Evolutionary conservation across 2,888 invertebrate species (phyloP).

Genomic region (Hydrotaea cyrtoneurina): DNA sequence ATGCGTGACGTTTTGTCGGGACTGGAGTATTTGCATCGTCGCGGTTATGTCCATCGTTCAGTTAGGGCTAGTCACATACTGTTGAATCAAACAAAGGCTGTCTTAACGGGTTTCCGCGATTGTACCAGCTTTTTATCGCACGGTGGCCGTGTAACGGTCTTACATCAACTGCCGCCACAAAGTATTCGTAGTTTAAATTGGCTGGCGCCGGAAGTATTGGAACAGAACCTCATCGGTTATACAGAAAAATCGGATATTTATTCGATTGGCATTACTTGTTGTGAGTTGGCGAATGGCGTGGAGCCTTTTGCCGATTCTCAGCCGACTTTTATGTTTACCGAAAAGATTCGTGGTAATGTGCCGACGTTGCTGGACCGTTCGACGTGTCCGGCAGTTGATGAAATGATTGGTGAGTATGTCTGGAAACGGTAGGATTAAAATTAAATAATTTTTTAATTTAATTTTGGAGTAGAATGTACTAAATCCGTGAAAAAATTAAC

Average conservation of each 20-base stretch:
- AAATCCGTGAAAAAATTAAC: no score
- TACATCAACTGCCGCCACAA: constrained; percentile 90
- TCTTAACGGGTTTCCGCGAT: constrained; percentile 90
- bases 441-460: no score
- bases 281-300: constrained; percentile 89
- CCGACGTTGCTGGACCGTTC: constrained; percentile 89
- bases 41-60: constrained; percentile 92
- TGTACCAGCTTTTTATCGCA: constrained; percentile 87
- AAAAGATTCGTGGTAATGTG: constrained; percentile 89
- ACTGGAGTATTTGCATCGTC: constrained; percentile 91
- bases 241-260: constrained; percentile 95
- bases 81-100: constrained; percentile 86
- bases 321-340: constrained; percentile 94
- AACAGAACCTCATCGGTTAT: constrained; percentile 94
- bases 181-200: constrained; percentile 86
- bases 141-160: constrained; percentile 85
- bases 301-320: constrained; percentile 93
- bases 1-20: constrained; percentile 89
- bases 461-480: no score
- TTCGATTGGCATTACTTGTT: constrained; percentile 92
- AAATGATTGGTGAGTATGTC: constrained; percentile 75
- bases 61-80: constrained; percentile 92
- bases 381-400: constrained; percentile 83
- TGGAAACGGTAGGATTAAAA: no score
- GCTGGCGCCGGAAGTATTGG: constrained; percentile 94